Base-by-base conservation (phyloP, 2,113 vertebrate genomes). In the Acanthochromis polyacanthus region DNA sequence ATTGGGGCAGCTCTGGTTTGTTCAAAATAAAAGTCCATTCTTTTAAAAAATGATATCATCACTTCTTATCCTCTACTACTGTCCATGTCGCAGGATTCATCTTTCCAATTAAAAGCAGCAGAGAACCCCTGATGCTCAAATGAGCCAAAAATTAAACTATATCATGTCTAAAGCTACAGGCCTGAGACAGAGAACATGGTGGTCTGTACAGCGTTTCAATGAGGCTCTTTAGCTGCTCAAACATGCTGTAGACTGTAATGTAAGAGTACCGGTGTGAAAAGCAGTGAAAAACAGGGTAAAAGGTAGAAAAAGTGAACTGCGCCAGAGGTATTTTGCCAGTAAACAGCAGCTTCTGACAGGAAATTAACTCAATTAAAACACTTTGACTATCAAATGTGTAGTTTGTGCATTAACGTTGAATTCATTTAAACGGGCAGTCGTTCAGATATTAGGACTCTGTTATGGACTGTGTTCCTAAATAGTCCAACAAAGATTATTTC, bases 101-200 rank as follows among this genome's bases (percentile, higher is more conserved):
- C 43, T 50, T 60, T 59, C 61, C 75, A 80, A 71, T 82, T 84
- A 86, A 45, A 62, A 74, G 55, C 30, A 46, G 53, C 66, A 59
- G 40, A 85, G 56, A 59, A 3, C 56, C 46, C 51, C 52, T 75
- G 17, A 81, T 83, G 81, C 65, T 61, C 53, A 71, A 82, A 74
- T 75, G 79, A 57, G 57, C 23, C 63, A 20, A 51, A 73, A 62
- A 40, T 80, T 43, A 63, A 78, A 65, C 78, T 52, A 72, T 57
- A 62, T 65, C 28, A 68, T 50, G 30, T 68, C 48, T 72, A 55
- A 66, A 25, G 64, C 51, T 80, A 77, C 70, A 72, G 70, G 60
- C 23, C 43, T 53, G 10, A 30, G 48, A 63, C 70, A 78, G 65
- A 52, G 67, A 63, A 82, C 69, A 70, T 23, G 46, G 66, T 48